A percentile compares a stretch with the other conserved stretches of the same genome.
phyloP scores from a whole-genome alignment of 2,113 vertebrate species.

The Chloropsis cyanopogon region DNA sequence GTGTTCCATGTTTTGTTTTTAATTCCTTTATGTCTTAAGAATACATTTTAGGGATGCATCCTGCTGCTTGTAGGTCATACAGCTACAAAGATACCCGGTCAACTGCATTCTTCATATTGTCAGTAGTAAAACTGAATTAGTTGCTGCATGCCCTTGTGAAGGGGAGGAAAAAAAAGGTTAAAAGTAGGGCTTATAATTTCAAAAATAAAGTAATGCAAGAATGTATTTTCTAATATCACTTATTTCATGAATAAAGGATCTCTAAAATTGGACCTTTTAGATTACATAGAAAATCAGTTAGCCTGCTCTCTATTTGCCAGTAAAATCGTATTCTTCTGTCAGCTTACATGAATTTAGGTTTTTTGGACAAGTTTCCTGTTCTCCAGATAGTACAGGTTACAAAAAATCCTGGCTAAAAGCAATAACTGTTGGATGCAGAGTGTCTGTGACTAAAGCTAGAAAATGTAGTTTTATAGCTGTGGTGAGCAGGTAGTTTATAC shows the following conservation, averaged over 20 bases:
- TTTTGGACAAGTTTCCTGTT: constrained; percentile 15
- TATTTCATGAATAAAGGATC: background rate
- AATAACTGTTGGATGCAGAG: background rate
- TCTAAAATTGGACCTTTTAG: background rate
- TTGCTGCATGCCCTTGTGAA: constrained; percentile 67
- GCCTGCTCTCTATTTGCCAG: background rate
- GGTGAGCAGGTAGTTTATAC: constrained; percentile 39
- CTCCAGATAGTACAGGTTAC: background rate
- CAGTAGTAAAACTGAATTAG: constrained; percentile 68
- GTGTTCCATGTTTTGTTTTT: constrained; percentile 61
- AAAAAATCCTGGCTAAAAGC: background rate
- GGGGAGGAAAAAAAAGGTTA: constrained; percentile 62
- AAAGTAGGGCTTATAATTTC: constrained; percentile 48
- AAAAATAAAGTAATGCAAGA: constrained; percentile 32
- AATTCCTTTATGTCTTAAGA: constrained; percentile 71
- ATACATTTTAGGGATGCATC: constrained; percentile 62
- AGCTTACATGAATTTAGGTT: background rate
- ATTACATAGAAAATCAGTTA: background rate
- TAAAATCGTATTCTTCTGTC: background rate
- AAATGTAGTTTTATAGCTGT: constrained; percentile 25
- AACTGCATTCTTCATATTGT: constrained; percentile 69
- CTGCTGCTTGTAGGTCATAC: constrained; percentile 64
- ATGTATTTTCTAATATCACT: background rate
- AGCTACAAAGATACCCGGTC: constrained; percentile 58
- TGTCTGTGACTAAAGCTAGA: background rate